Evolutionary conservation across 2,797 vertebrate genomes (phyloP).

Genomic region (Heliangelus exortis): DNA sequence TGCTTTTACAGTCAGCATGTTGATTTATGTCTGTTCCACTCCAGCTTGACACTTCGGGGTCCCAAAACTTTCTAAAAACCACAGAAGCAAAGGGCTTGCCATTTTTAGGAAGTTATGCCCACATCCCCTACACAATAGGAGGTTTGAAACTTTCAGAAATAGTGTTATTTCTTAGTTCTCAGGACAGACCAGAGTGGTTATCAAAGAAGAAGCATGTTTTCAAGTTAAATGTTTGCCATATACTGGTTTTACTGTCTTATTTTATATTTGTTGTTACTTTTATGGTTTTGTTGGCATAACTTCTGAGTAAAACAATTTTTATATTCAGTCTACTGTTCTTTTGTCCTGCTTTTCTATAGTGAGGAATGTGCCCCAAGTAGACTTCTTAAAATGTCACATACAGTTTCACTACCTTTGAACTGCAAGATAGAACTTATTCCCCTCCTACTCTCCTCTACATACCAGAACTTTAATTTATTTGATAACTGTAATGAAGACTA

Average conservation of each 20-base stretch:
- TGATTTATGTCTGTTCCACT: background rate
- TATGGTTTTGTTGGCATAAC: background rate
- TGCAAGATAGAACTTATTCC: slow-evolving; percentile 3
- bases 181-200: background rate
- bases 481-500: background rate
- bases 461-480: background rate
- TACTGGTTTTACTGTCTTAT: background rate
- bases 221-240: background rate
- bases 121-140: background rate
- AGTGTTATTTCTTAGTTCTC: background rate
- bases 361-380: background rate
- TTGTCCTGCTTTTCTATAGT: background rate
- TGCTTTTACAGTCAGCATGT: background rate
- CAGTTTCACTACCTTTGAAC: background rate
- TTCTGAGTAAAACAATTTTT: background rate
- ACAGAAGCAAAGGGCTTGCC: background rate
- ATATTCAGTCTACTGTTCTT: background rate
- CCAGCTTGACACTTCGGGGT: background rate
- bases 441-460: background rate
- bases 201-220: background rate
- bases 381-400: background rate
- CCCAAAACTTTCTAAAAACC: background rate
- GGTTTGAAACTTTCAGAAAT: background rate
- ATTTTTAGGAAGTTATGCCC: background rate
- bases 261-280: background rate